Evolutionary conservation across 2,888 invertebrate species (phyloP).

Genomic region (Acleris laterana): DNA sequence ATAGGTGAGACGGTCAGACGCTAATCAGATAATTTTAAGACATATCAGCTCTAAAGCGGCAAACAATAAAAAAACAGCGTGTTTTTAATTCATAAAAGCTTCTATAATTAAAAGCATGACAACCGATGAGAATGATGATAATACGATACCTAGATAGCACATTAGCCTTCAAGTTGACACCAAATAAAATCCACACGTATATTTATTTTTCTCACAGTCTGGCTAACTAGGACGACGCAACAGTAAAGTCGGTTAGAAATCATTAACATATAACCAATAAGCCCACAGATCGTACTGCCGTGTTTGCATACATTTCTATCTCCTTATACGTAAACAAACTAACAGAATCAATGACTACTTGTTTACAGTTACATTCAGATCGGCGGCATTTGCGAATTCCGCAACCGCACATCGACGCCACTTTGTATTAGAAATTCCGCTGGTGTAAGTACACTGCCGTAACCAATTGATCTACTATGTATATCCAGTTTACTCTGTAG

Average conservation of each 20-base stretch:
- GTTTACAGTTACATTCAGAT: constrained; percentile 50
- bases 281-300: constrained; percentile 24
- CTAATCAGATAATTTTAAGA: too few relatives aligned
- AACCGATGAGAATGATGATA: too few relatives aligned
- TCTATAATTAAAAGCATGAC: too few relatives aligned
- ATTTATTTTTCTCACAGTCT: neutral
- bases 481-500: constrained; percentile 44
- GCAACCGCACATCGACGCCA: constrained; percentile 50
- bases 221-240: constrained; percentile 1
- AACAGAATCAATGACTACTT: constrained; percentile 49
- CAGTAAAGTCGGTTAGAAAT: constrained; percentile 22
- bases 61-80: too few relatives aligned
- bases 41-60: too few relatives aligned
- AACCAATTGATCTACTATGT: constrained; percentile 62
- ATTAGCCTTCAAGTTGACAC: neutral
- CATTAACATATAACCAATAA: constrained; percentile 33
- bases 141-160: too few relatives aligned
- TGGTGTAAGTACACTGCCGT: constrained; percentile 58
- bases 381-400: constrained; percentile 52
- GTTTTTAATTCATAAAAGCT: too few relatives aligned
- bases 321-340: constrained; percentile 42
- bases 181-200: neutral
- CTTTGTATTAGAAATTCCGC: constrained; percentile 57
- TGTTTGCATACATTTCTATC: constrained; percentile 35
- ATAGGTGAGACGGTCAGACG: too few relatives aligned